Conservation (phyloP, 2,113 vertebrate species). For the Laterallus jamaicensis region DNA sequence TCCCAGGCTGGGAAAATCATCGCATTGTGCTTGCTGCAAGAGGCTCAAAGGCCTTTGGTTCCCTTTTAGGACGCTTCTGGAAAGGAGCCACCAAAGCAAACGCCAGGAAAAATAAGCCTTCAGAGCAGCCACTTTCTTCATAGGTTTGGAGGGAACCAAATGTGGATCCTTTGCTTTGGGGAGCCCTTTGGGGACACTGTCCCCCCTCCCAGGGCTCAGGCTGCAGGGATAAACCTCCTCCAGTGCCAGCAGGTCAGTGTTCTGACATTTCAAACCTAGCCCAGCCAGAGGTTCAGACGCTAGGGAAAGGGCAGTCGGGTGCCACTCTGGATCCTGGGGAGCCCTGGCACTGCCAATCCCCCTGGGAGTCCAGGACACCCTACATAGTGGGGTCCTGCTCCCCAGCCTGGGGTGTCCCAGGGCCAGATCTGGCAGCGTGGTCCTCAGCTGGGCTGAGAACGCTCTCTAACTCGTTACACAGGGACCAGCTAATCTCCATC, state of each 20-base stretch:
- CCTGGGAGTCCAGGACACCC: rapidly evolving
- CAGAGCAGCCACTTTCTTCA: background rate
- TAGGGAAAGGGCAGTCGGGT: background rate
- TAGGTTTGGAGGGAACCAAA: background rate
- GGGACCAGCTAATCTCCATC: slow-evolving; percentile 49
- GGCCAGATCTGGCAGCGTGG: background rate
- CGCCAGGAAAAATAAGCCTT: slow-evolving; percentile 22
- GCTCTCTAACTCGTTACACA: background rate
- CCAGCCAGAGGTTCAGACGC: rapidly evolving
- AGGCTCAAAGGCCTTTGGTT: slow-evolving; percentile 60
- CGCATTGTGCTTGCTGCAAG: slow-evolving; percentile 28
- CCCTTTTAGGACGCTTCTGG: slow-evolving; percentile 24
- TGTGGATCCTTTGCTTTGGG: background rate
- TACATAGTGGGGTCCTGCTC: rapidly evolving
- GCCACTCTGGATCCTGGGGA: background rate
- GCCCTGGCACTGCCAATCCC: background rate
- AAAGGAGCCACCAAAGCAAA: slow-evolving; percentile 17
- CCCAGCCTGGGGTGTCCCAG: background rate
- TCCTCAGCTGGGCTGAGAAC: slow-evolving; percentile 5
- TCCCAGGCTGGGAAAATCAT: slow-evolving; percentile 17
- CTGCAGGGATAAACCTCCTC: background rate
- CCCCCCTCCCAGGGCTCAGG: background rate
- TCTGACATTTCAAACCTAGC: background rate
- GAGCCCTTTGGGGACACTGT: background rate
- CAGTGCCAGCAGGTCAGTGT: rapidly evolving